A percentile compares a stretch with the other conserved stretches of the same genome.
Evolutionary conservation across 1,140 invertebrate genomes (phyloP).

Genomic region (Propsilocerus akamusi): DNA sequence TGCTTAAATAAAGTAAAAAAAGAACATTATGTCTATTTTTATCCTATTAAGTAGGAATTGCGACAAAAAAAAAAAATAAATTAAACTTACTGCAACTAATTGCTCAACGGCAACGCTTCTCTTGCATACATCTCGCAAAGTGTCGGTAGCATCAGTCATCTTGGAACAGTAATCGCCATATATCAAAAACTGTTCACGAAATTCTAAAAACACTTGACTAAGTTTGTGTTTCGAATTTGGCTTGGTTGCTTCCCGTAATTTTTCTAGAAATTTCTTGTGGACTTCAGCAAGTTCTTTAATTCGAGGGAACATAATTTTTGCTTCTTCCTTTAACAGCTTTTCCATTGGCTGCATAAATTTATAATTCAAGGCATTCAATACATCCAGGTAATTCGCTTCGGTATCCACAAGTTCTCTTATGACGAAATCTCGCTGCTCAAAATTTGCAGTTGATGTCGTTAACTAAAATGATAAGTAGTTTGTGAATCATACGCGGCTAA

Average conservation of each 20-base stretch:
- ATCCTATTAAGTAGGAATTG: background rate
- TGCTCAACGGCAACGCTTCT: constrained; percentile 27
- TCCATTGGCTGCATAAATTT: constrained; percentile 67
- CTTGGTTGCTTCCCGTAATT: constrained; percentile 49
- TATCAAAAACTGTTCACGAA: constrained; percentile 75
- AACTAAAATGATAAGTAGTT: constrained; percentile 19
- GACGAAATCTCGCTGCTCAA: constrained; percentile 86
- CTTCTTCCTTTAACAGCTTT: constrained; percentile 51
- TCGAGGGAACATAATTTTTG: constrained; percentile 66
- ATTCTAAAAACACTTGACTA: constrained; percentile 69
- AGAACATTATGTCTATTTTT: background rate
- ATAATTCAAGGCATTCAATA: constrained; percentile 68
- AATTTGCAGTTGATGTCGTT: constrained; percentile 35
- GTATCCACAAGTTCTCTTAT: constrained; percentile 92
- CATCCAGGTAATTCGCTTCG: constrained; percentile 92
- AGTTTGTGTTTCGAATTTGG: constrained; percentile 28
- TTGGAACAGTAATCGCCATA: constrained; percentile 95
- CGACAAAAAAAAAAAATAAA: background rate
- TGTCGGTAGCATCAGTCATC: constrained; percentile 59
- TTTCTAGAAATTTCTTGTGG: constrained; percentile 64
- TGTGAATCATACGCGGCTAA: too few relatives aligned
- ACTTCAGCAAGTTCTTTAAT: constrained; percentile 80
- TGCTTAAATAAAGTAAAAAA: constrained; percentile 35
- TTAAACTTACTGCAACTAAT: constrained; percentile 13
- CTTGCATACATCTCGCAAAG: constrained; percentile 52